Conservation (phyloP, 2,797 vertebrate genomes). For the Champsocephalus gunnari region DNA sequence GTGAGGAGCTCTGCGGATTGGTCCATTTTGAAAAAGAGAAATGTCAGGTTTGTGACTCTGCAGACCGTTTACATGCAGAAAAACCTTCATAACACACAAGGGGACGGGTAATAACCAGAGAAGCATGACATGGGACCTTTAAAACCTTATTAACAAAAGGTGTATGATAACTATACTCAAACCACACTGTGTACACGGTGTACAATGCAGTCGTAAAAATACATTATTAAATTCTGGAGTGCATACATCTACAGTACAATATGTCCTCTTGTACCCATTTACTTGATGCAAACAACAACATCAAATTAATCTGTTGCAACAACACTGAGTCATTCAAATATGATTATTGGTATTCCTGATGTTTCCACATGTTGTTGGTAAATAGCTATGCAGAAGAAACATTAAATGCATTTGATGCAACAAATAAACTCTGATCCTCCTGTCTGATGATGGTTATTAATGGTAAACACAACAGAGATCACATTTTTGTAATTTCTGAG, state of each 20-base stretch:
- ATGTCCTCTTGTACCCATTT: not conserved
- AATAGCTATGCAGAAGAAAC: conserved; percentile 45
- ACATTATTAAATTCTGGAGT: not conserved
- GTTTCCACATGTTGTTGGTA: conserved; percentile 48
- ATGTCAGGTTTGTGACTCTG: too few relatives aligned
- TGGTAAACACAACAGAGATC: conserved; percentile 49
- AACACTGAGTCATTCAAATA: conserved; percentile 34
- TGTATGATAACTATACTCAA: not conserved
- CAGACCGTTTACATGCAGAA: too few relatives aligned
- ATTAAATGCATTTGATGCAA: conserved; percentile 54
- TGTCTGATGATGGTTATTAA: conserved; percentile 57
- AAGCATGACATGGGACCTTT: too few relatives aligned
- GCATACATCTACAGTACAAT: not conserved
- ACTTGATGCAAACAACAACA: conserved; percentile 17
- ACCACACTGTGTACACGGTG: not conserved
- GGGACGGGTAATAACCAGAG: too few relatives aligned
- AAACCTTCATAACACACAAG: too few relatives aligned
- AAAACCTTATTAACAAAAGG: too few relatives aligned
- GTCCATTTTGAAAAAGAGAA: too few relatives aligned
- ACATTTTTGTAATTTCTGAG: conserved; percentile 69
- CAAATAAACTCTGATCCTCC: conserved; percentile 46
- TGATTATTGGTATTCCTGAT: conserved; percentile 38
- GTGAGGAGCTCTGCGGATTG: too few relatives aligned
- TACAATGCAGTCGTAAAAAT: not conserved
- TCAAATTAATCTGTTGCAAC: not conserved